Percentiles rank a stretch among this genome's conserved stretches.
phyloP scores from a whole-genome alignment of 2,113 vertebrate genomes.

The Lucifuga dentata region DNA sequence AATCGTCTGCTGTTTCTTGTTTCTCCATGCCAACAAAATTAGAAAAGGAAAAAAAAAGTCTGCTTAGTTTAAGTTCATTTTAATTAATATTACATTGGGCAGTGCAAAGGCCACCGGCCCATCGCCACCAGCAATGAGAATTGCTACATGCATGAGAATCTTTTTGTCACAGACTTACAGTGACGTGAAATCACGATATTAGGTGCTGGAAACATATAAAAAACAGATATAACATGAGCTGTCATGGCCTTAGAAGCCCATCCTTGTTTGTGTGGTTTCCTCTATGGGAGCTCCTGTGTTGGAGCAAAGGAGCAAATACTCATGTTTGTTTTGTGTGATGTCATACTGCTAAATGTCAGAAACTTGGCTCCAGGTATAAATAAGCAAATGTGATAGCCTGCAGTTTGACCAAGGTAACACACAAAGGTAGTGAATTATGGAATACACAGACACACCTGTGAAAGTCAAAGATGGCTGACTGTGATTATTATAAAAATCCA shows the following conservation, averaged over 20 bases:
- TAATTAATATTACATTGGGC: no score
- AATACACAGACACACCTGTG: background rate
- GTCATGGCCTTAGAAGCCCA: conserved; percentile 29
- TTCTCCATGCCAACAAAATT: no score
- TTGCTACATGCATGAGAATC: no score
- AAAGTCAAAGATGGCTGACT: background rate
- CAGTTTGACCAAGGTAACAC: conserved; percentile 22
- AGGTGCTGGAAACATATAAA: conserved; percentile 21
- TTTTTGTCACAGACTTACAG: background rate
- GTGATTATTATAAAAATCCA: no score
- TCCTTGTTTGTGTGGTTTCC: background rate
- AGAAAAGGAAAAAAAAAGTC: no score
- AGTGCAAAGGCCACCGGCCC: no score
- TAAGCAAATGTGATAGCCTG: conserved; percentile 40
- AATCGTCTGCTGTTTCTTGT: no score
- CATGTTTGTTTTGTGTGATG: conserved; percentile 46
- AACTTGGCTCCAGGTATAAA: conserved; percentile 17
- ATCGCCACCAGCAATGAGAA: no score
- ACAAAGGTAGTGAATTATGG: conserved; percentile 5
- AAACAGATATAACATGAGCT: conserved; percentile 16
- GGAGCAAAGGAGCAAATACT: conserved; percentile 15
- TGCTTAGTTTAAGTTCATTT: no score
- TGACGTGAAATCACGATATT: conserved; percentile 34
- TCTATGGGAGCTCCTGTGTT: background rate
- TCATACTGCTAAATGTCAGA: conserved; percentile 12